These are phyloP conservation scores for Leucozona laternaria DNA, from an alignment of 2,888 invertebrate genomes.

Conservation along the genomic window DNA sequence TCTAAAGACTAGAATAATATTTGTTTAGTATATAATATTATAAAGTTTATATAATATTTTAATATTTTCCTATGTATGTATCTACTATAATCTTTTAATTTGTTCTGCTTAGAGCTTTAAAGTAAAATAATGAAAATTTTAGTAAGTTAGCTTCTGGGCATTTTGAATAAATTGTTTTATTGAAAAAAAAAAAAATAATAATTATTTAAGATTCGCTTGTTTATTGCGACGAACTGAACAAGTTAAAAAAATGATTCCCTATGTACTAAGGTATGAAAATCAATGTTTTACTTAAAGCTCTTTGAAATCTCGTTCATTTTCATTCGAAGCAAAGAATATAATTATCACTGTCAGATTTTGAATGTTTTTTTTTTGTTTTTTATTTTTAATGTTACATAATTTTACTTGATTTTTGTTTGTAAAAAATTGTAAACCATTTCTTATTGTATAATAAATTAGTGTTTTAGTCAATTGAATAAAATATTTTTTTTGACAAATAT, in stretches of 20 bases:
- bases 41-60: constrained; percentile 6
- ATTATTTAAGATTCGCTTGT: neutral
- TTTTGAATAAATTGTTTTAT: neutral
- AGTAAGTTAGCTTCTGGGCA: neutral
- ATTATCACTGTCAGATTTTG: constrained; percentile 32
- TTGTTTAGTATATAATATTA: constrained; percentile 30
- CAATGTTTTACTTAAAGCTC: constrained; percentile 17
- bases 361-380: constrained; percentile 6
- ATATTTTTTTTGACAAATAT: constrained; percentile 29
- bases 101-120: constrained; percentile 6
- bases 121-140: constrained; percentile 22
- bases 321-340: constrained; percentile 5
- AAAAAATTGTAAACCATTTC: constrained; percentile 29
- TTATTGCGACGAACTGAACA: neutral
- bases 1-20: constrained; percentile 66
- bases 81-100: neutral
- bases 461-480: constrained; percentile 41
- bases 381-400: constrained; percentile 26
- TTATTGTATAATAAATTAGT: constrained; percentile 55
- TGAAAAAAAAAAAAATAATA: neutral
- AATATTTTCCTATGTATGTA: neutral
- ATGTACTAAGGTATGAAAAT: constrained; percentile 3
- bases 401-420: constrained; percentile 1
- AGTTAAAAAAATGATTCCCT: neutral
- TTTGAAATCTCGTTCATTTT: constrained; percentile 2